Conservation (phyloP, 2,797 vertebrate genomes). For the Gadopsis bispinosus region DNA sequence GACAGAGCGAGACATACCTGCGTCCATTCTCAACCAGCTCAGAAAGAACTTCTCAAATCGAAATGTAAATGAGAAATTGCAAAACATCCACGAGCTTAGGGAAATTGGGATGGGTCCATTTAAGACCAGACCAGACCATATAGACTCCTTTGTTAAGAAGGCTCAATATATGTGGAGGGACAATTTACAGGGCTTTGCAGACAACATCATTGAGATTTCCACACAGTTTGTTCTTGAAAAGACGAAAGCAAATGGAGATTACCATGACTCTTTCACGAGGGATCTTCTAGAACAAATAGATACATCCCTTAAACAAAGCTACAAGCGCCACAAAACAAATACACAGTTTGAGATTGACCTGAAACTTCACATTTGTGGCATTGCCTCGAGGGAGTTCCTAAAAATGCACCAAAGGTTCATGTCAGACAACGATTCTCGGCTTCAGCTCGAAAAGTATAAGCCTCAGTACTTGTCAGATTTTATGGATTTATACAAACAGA, state of each 20-base stretch:
- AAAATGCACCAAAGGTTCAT: slow-evolving; percentile 63
- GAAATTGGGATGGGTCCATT: not conserved
- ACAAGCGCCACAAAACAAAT: not conserved
- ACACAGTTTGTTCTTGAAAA: not conserved
- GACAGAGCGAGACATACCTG: slow-evolving; percentile 29
- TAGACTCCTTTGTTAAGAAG: not conserved
- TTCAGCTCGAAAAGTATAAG: slow-evolving; percentile 52
- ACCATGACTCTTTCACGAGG: slow-evolving; percentile 37
- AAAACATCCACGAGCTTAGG: not conserved
- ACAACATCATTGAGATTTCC: slow-evolving; percentile 7
- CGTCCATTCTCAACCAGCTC: slow-evolving; percentile 9
- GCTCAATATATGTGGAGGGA: fast-evolving
- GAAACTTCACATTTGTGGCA: slow-evolving; percentile 68
- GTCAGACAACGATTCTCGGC: not conserved
- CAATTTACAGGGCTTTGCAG: slow-evolving; percentile 8
- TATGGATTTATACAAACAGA: slow-evolving; percentile 60
- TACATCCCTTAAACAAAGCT: not conserved
- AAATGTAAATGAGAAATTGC: not conserved
- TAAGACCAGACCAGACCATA: fast-evolving
- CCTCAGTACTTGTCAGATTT: slow-evolving; percentile 60
- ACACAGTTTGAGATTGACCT: slow-evolving; percentile 59
- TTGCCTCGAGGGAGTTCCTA: slow-evolving; percentile 54
- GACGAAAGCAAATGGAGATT: slow-evolving; percentile 24
- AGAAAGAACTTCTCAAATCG: slow-evolving; percentile 10
- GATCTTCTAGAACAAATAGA: slow-evolving; percentile 55